Base-by-base conservation (phyloP, 2,888 invertebrate genomes). In the Ormyrus nitidulus region DNA sequence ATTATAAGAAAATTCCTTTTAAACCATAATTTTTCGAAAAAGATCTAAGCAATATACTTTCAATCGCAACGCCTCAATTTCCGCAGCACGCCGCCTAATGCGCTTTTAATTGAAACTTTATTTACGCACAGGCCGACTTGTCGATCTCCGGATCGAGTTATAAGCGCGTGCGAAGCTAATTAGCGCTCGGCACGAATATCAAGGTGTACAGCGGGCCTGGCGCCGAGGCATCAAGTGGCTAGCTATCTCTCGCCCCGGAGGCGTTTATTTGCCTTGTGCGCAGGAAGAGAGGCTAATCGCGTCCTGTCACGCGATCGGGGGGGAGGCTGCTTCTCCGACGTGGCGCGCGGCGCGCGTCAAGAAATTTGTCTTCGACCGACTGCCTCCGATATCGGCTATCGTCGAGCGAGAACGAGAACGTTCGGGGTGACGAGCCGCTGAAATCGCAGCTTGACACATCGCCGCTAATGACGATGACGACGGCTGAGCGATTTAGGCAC, bases 231-330 rank as follows among this genome's bases (percentile, higher is more conserved):
- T 71, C 71, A 59, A 61, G 51, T 70, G 54, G 44, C 46, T 51
- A 19, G 8, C 13, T 34, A 34, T 34, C 34, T 34, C 34, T 34
- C 34, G 2, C 34, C 34, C 34, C 34, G 34, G 34, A 34, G 34
- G 34, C 34, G 34, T 34, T 34, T 34, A 34, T 34, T 34, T 34
- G 34, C 34, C 34, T 34, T 3, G 0, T 4, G 34, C 34, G 34
- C 34, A 34, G 34, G 34, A 34, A 34, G 34, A 34, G 34, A 34
- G 62, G 68, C 54, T 68, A 73, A 73, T 79, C 68, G 78, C 34
- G 66, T 54, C 59, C 49, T 48, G 78, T 79, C 78, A 79, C 78
- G 78, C 73, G 78, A 79, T 66, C 66, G 61, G 13, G 10, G 48
- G 34, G 48, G 19, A 2, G 19, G 8, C 46, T 0, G 5, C n/a